Evolutionary conservation across 2,113 vertebrate species (phyloP), one percentile per base, ranked within the genome.

Genomic region (Upupa epops): DNA sequence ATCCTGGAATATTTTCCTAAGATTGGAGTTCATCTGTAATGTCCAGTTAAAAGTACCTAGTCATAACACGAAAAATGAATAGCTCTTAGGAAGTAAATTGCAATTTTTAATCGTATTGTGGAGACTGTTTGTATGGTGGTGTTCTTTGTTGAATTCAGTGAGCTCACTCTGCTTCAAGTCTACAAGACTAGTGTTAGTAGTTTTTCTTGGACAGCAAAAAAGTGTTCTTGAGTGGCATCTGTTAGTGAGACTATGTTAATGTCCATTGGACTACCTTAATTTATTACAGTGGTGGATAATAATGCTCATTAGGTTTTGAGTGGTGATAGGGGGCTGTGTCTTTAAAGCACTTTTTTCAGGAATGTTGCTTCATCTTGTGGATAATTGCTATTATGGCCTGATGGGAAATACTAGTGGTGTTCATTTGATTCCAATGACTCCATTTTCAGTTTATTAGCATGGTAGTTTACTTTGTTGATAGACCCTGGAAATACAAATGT

Each of bases 101-200:
- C 8, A 18, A 1, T 42, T 25, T 51, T 82, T 66, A 8, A 12
- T 46, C 56, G 60, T 79, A 5, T 1, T 56, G 26, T 70, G 63
- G 46, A 46, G 56, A 11, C 11, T 8, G 0, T 51, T 55, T 83
- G n/a, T 7, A n/a, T 0, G 0, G 13, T 49, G 18, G 13, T 29
- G 18, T 26, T 63, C 29, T 54, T 64, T n/a, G 14, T 8, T 60
- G 32, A 36, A 20, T 11, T 55, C 6, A 0, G 1, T 36, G 51
- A 65, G 9, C 26, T 79, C 20, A 22, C 8, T 2, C 9, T 42
- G 6, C 15, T 58, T 28, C 70, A 20, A 4, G 19, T 76, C 36
- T 8, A n/a, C n/a, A n/a, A n/a, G n/a, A n/a, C n/a, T n/a, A n/a
- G n/a, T n/a, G n/a, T n/a, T n/a, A n/a, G n/a, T n/a, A n/a, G n/a